Percentiles rank a stretch among this genome's conserved stretches.
Evolutionary conservation across 2,113 vertebrate species (phyloP).

Genomic region (Elephantulus edwardii): DNA sequence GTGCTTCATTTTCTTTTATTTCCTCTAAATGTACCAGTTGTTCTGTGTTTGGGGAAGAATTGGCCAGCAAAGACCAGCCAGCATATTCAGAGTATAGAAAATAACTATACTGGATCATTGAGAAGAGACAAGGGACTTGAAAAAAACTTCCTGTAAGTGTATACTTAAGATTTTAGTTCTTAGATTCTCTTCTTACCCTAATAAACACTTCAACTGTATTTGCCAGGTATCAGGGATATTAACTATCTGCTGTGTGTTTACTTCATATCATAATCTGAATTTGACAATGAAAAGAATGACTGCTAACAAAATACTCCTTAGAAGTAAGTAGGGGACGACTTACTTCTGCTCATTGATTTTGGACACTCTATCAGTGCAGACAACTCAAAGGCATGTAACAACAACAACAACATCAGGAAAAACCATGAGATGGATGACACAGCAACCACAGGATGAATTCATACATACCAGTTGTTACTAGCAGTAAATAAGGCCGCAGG

Average conservation of each 20-base stretch:
- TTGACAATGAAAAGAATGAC: neutral
- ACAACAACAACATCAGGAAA: neutral
- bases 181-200: neutral
- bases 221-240: neutral
- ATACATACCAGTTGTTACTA: too few species aligned
- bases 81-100: fast-evolving
- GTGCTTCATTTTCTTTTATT: neutral
- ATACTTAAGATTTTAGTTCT: fast-evolving
- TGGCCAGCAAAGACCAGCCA: fast-evolving
- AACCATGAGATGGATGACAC: neutral
- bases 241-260: neutral
- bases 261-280: neutral
- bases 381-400: too few species aligned
- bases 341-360: neutral
- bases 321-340: neutral
- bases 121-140: neutral
- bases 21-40: neutral
- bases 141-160: fast-evolving
- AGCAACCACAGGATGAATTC: too few species aligned
- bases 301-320: neutral
- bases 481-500: too few species aligned
- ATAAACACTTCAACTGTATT: fast-evolving
- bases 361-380: too few species aligned
- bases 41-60: neutral
- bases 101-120: fast-evolving